Conservation (phyloP, 2,888 invertebrate genomes). For the Bombylius discolor region DNA sequence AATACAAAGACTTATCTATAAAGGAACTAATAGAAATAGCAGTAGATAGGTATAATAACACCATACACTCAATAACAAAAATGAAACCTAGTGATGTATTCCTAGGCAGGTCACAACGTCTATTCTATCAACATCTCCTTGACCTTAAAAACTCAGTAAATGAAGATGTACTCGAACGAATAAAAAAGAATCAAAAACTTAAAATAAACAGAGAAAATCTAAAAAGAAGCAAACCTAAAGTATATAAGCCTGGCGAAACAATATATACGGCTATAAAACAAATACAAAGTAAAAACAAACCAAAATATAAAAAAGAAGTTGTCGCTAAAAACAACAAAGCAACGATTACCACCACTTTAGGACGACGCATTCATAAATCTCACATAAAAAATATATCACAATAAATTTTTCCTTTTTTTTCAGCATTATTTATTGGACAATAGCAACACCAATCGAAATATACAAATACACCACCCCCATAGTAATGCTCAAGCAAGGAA, state of each 20-base stretch:
- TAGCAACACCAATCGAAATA: too few relatives aligned
- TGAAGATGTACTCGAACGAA: neutral
- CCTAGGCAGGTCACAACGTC: conserved; percentile 1
- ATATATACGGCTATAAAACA: neutral
- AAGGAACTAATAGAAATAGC: too few relatives aligned
- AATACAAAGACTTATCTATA: too few relatives aligned
- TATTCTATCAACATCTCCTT: neutral
- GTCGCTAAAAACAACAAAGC: neutral
- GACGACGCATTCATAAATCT: neutral
- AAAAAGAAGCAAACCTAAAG: neutral
- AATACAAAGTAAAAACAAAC: neutral
- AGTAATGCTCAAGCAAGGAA: neutral
- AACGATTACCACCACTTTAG: neutral
- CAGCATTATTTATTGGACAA: too few relatives aligned
- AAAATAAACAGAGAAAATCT: neutral
- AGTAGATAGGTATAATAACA: neutral
- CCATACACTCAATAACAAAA: neutral
- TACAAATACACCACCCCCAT: neutral
- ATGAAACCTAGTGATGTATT: neutral
- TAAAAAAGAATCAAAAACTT: neutral
- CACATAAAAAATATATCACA: neutral
- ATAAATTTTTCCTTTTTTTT: too few relatives aligned
- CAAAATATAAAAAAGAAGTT: neutral
- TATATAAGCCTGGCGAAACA: neutral
- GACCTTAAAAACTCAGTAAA: neutral